Evolutionary conservation across 2,113 vertebrate genomes (phyloP).

Genomic region (Zosterops japonicus): DNA sequence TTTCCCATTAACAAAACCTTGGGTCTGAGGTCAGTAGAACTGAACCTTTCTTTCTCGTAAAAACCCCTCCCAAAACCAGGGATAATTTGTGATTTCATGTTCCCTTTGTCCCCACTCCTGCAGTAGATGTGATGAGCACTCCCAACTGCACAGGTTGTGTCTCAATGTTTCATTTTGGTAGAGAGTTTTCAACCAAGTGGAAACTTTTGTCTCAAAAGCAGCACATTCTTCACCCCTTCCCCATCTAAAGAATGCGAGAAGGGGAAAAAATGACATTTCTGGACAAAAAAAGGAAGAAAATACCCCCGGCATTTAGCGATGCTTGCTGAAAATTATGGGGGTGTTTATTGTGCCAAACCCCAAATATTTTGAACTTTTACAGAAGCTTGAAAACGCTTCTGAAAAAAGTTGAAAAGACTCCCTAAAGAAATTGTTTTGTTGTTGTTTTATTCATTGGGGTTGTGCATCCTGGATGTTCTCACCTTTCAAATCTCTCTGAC

Average conservation of each 20-base stretch:
- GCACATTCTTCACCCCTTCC: background rate
- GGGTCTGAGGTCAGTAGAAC: background rate
- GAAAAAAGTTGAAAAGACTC: background rate
- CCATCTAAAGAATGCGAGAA: rapidly evolving
- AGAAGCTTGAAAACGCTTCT: background rate
- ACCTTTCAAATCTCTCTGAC: background rate
- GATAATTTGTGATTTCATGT: background rate
- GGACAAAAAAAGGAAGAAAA: background rate
- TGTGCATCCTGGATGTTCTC: background rate
- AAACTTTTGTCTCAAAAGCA: background rate
- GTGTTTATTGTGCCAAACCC: constrained; percentile 16
- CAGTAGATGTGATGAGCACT: background rate
- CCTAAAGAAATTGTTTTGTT: background rate
- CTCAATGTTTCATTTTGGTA: background rate
- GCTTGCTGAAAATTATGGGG: background rate
- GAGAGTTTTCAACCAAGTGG: background rate
- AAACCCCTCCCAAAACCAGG: background rate
- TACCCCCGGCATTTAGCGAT: background rate
- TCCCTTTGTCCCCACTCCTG: background rate
- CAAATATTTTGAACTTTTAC: background rate
- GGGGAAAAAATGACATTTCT: background rate
- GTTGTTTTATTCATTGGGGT: background rate
- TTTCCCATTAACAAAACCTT: background rate
- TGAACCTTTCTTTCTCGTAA: background rate
- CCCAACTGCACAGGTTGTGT: background rate